phyloP scores from a whole-genome alignment of 2,888 invertebrate genomes.

The Erebia epiphron region DNA sequence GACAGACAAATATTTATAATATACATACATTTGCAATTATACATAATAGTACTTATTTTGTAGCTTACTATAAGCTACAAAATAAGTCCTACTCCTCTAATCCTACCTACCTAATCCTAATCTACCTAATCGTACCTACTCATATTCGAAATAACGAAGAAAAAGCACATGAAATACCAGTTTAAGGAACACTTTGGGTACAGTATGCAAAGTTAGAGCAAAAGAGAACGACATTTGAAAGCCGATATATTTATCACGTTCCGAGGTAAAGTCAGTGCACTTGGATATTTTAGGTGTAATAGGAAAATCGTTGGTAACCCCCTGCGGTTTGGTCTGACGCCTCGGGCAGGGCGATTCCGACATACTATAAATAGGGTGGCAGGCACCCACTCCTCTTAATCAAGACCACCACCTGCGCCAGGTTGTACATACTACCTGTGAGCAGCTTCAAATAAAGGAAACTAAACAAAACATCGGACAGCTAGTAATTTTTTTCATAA shows the following conservation, averaged over 20 bases:
- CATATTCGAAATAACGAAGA: not conserved
- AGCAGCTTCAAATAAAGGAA: slow-evolving; percentile 39
- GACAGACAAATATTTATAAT: too few relatives aligned
- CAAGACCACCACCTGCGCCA: slow-evolving; percentile 62
- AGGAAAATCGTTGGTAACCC: slow-evolving; percentile 50
- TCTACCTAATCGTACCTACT: too few relatives aligned
- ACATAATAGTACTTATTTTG: too few relatives aligned
- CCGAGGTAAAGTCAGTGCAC: slow-evolving; percentile 40
- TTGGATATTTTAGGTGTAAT: slow-evolving; percentile 49
- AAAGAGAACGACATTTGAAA: slow-evolving; percentile 31
- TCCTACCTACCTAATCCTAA: too few relatives aligned
- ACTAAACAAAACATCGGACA: not conserved
- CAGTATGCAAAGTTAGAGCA: slow-evolving; percentile 28
- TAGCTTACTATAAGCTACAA: too few relatives aligned
- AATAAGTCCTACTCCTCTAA: too few relatives aligned
- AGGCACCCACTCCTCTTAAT: slow-evolving; percentile 65
- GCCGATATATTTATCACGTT: slow-evolving; percentile 40
- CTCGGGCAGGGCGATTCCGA: slow-evolving; percentile 55
- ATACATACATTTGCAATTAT: too few relatives aligned
- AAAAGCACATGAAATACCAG: not conserved
- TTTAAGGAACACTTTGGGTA: not conserved
- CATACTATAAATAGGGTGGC: slow-evolving; percentile 67
- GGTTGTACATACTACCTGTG: slow-evolving; percentile 52
- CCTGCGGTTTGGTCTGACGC: slow-evolving; percentile 59
- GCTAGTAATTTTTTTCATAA: not conserved